These are phyloP conservation scores for Acanthacorydalis orientalis DNA, from an alignment of 2,888 invertebrate genomes.

Conservation along the genomic window DNA sequence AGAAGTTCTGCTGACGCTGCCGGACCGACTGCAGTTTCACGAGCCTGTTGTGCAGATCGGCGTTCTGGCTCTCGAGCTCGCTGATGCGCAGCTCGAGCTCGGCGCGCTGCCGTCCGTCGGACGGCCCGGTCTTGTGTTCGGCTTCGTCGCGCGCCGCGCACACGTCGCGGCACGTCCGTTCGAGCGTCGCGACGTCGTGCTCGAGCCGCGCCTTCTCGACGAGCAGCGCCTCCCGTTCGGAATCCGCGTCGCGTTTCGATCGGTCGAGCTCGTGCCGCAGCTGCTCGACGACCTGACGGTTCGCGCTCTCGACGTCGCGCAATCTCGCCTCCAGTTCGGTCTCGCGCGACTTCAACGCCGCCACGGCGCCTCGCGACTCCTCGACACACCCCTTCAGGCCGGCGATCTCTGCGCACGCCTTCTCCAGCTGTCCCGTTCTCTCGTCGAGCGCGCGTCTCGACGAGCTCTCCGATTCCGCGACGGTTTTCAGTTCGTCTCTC, in stretches of 20 bases:
- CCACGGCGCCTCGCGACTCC: too few relatives aligned
- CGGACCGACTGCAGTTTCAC: constrained; percentile 16
- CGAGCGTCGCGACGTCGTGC: constrained; percentile 16
- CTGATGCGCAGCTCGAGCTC: constrained; percentile 13
- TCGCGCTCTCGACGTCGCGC: constrained; percentile 17
- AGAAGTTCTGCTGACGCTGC: neutral
- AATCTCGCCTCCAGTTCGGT: constrained; percentile 7
- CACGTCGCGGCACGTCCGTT: constrained; percentile 7
- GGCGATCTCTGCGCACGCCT: too few relatives aligned
- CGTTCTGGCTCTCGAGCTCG: constrained; percentile 24
- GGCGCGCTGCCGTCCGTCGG: neutral
- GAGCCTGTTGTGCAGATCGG: constrained; percentile 22
- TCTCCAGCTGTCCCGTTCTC: too few relatives aligned
- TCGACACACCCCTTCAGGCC: too few relatives aligned
- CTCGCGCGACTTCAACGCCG: too few relatives aligned
- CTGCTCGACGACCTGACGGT: neutral
- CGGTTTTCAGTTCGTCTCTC: too few relatives aligned
- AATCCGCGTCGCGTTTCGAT: too few relatives aligned
- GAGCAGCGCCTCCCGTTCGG: constrained; percentile 16
- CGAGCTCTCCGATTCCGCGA: too few relatives aligned
- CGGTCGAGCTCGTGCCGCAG: too few relatives aligned
- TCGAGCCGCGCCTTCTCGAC: constrained; percentile 18
- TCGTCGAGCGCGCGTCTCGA: too few relatives aligned
- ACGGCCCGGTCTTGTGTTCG: constrained; percentile 12
- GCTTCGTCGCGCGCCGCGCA: constrained; percentile 10